These are phyloP conservation scores for Myotis daubentonii DNA, from an alignment of 2,797 vertebrate genomes.

Conservation along the genomic window DNA sequence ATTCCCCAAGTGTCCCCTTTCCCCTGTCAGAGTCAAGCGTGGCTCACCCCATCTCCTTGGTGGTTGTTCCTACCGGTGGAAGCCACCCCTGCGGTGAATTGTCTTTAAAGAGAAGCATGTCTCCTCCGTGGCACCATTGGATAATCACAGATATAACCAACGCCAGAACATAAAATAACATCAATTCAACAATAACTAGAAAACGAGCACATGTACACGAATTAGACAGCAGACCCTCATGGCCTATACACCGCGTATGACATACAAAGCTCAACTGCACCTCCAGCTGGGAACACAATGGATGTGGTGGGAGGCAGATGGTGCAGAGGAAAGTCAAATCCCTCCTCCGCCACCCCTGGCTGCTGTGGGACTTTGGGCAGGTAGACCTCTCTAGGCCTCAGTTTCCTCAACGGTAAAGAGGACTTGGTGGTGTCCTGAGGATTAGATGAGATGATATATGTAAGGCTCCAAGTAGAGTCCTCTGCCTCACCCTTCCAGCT, in stretches of 20 bases:
- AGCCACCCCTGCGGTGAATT: background rate
- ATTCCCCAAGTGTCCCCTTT: background rate
- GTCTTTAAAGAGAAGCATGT: background rate
- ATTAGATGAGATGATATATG: background rate
- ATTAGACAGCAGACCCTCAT: background rate
- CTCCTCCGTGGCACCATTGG: background rate
- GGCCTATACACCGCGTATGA: background rate
- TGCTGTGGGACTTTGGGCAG: background rate
- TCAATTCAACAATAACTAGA: background rate
- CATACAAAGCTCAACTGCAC: background rate
- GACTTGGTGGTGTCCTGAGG: fast-evolving
- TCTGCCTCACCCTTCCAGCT: background rate
- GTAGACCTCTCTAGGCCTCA: background rate
- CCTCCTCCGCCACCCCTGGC: background rate
- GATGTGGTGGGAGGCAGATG: background rate
- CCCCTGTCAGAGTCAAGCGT: background rate
- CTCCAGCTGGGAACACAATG: background rate
- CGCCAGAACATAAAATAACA: background rate
- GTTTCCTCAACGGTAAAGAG: background rate
- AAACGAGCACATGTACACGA: background rate
- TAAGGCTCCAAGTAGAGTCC: background rate
- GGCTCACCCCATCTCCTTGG: background rate
- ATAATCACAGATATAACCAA: background rate
- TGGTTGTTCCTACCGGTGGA: background rate
- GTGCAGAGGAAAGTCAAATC: background rate